A percentile compares a stretch with the other conserved stretches of the same genome.
phyloP scores from a whole-genome alignment of 2,113 vertebrate genomes.

The Leucoraja erinaceus region DNA sequence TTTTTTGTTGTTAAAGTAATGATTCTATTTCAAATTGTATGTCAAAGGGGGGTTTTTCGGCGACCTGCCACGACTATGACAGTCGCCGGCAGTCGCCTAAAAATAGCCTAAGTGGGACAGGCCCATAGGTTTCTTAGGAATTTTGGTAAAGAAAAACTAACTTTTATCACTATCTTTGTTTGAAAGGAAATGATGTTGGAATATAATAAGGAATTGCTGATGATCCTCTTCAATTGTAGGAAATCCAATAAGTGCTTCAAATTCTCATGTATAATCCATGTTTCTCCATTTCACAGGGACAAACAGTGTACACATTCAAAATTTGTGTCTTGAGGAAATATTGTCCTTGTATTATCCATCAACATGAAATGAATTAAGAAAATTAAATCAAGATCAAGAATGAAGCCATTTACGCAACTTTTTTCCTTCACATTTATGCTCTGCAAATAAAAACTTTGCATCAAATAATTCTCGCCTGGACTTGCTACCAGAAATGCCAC shows the following conservation, averaged over 20 bases:
- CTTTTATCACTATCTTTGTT: neutral
- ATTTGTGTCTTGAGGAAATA: conserved; percentile 20
- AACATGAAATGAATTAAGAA: neutral
- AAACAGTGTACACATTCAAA: neutral
- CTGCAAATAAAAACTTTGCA: neutral
- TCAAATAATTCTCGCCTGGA: neutral
- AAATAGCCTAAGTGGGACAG: neutral
- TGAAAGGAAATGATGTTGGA: neutral
- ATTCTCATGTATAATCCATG: neutral
- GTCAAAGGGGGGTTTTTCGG: no score
- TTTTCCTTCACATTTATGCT: neutral
- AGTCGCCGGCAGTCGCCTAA: no score
- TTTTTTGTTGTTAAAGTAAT: no score
- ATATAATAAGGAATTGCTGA: neutral
- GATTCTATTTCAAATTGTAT: no score
- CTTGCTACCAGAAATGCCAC: neutral
- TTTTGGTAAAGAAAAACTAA: neutral
- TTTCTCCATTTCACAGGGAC: neutral
- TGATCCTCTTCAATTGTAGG: neutral
- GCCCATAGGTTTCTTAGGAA: neutral
- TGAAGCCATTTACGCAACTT: neutral
- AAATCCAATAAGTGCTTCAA: neutral
- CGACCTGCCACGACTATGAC: no score
- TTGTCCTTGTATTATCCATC: neutral
- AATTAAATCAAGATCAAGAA: neutral